phyloP scores from a whole-genome alignment of 2,797 vertebrate genomes.

The Tachyglossus aculeatus region DNA sequence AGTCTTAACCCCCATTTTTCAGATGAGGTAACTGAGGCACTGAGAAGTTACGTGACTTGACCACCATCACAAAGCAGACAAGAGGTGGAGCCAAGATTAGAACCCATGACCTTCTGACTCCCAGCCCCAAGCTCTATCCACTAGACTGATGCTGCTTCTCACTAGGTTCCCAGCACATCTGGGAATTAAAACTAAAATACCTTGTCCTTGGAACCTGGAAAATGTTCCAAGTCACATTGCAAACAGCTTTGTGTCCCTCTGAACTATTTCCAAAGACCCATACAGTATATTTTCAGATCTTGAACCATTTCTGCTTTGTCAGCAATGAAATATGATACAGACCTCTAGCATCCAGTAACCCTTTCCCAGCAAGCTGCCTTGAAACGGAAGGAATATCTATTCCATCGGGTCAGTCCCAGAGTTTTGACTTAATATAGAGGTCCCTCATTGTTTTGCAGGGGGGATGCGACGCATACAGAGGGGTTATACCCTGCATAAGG shows the following conservation, averaged over 20 bases:
- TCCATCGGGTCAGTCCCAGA: too few relatives aligned
- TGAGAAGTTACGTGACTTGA: too few relatives aligned
- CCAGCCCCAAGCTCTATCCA: too few relatives aligned
- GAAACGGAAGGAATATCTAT: neutral
- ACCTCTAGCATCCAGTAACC: slow-evolving; percentile 26
- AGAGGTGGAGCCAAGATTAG: too few relatives aligned
- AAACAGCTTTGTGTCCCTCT: slow-evolving; percentile 43
- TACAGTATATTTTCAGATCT: slow-evolving; percentile 40
- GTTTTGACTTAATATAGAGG: too few relatives aligned
- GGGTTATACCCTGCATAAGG: too few relatives aligned
- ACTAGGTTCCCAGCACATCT: slow-evolving; percentile 45
- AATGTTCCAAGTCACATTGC: slow-evolving; percentile 15
- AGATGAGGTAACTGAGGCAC: too few relatives aligned
- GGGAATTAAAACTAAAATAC: slow-evolving; percentile 31
- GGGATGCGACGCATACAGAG: too few relatives aligned
- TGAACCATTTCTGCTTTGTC: slow-evolving; percentile 35
- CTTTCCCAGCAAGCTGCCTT: neutral
- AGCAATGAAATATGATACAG: slow-evolving; percentile 22
- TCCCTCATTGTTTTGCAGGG: too few relatives aligned
- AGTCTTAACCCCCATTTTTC: too few relatives aligned
- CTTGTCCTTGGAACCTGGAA: slow-evolving; percentile 50
- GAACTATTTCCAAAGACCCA: slow-evolving; percentile 38
- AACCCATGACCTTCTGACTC: too few relatives aligned
- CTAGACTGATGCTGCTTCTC: slow-evolving; percentile 22
- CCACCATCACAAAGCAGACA: too few relatives aligned